Percentiles rank a stretch among this genome's conserved stretches.
Conservation (phyloP, 1,140 invertebrate species). For the Zaprionus africanus region DNA sequence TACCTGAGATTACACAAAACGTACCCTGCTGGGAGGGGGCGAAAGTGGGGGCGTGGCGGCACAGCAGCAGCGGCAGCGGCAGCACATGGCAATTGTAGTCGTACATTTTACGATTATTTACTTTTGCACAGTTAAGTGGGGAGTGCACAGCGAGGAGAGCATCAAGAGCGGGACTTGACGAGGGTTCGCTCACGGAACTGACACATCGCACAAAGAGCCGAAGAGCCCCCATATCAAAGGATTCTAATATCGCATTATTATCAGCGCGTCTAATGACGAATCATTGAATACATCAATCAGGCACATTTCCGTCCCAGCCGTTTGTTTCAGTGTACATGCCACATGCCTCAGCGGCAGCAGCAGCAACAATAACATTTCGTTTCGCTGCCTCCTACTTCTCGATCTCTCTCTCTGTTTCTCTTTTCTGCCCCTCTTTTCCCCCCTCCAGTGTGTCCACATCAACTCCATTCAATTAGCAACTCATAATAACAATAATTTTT, state of each 20-base stretch:
- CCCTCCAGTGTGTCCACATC: conserved; percentile 34
- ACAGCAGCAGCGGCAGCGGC: not conserved
- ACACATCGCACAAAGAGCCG: conserved; percentile 5
- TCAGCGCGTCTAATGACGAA: conserved; percentile 30
- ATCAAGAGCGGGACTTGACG: conserved; percentile 22
- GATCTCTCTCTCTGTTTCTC: not conserved
- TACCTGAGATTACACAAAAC: conserved; percentile 46
- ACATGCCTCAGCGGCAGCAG: conserved; percentile 7
- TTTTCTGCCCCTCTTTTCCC: conserved; percentile 6
- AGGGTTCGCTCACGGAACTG: conserved; percentile 25
- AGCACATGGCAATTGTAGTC: conserved; percentile 48
- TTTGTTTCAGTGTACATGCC: conserved; percentile 42
- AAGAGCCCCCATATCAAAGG: conserved; percentile 14
- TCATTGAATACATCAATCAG: conserved; percentile 45
- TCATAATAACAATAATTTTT: conserved; percentile 82
- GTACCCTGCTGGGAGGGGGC: conserved; percentile 12
- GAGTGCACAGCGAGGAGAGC: conserved; percentile 53
- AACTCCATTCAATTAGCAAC: conserved; percentile 82
- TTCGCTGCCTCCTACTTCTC: not conserved
- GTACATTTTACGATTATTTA: conserved; percentile 74
- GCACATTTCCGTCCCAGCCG: not conserved
- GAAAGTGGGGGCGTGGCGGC: no score
- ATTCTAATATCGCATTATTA: conserved; percentile 25
- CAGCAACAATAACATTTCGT: conserved; percentile 19
- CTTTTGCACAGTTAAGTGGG: conserved; percentile 60